A percentile compares a stretch with the other conserved stretches of the same genome.
Conservation (phyloP, 2,888 invertebrate genomes). For the Digitonthophagus gazella region DNA sequence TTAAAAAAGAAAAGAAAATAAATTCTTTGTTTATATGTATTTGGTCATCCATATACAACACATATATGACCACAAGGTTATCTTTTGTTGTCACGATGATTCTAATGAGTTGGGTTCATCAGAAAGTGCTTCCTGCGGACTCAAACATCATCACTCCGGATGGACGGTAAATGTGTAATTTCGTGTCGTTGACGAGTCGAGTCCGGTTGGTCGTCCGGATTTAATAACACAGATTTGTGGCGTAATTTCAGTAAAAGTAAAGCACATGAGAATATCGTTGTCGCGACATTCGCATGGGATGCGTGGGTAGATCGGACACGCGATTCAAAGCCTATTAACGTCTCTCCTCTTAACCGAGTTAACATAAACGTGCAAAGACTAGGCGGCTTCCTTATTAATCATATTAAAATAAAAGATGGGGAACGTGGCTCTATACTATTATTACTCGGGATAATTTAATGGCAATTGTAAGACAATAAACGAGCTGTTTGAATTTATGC, state of each 20-base stretch:
- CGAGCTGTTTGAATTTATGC: background rate
- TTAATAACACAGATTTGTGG: constrained; percentile 29
- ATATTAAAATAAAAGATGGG: background rate
- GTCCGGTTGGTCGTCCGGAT: constrained; percentile 7
- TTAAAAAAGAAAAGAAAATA: too few species aligned
- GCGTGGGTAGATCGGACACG: constrained; percentile 42
- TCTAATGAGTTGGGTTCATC: background rate
- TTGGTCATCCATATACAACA: too few species aligned
- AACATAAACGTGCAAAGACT: background rate
- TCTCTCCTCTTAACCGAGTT: background rate
- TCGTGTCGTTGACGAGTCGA: constrained; percentile 20
- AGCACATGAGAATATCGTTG: constrained; percentile 50
- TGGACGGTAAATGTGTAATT: constrained; percentile 23
- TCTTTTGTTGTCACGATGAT: background rate
- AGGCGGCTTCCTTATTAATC: background rate
- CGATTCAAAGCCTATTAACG: background rate
- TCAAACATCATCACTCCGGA: constrained; percentile 18
- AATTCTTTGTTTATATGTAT: background rate
- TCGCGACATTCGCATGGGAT: constrained; percentile 49
- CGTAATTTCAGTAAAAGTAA: constrained; percentile 37
- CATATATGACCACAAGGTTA: background rate
- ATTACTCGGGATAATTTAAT: background rate
- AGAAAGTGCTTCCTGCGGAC: constrained; percentile 12
- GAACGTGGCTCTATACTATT: background rate
- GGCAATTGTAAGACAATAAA: background rate